A percentile compares a stretch with the other conserved stretches of the same genome.
Evolutionary conservation across 64 coral and sea anemone genomes (phyloP).

Genomic region (Cladopsammia gracilis): DNA sequence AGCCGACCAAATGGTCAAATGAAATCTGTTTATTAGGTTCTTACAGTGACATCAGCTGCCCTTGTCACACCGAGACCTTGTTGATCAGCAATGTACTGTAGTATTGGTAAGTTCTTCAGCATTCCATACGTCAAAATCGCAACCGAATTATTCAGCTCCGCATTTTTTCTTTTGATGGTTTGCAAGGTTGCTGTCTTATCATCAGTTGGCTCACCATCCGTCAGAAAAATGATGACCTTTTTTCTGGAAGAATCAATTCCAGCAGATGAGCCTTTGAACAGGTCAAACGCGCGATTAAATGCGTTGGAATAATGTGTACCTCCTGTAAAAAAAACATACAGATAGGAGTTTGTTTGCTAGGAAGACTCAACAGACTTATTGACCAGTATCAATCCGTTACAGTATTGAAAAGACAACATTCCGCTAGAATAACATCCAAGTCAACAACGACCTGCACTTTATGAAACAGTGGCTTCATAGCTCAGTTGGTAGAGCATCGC

Average conservation of each 20-base stretch:
- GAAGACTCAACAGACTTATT: too few relatives aligned
- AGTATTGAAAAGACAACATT: too few relatives aligned
- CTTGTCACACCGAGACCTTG: neutral
- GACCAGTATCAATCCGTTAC: too few relatives aligned
- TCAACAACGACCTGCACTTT: too few relatives aligned
- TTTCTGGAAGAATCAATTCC: neutral
- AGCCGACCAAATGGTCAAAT: neutral
- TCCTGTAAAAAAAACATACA: slow-evolving; percentile 12
- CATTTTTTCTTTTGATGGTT: slow-evolving; percentile 52
- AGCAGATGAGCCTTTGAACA: slow-evolving; percentile 14
- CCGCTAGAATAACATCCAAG: too few relatives aligned
- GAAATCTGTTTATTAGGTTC: neutral
- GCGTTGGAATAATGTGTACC: slow-evolving; percentile 8
- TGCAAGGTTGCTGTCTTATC: neutral
- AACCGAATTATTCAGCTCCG: slow-evolving; percentile 16
- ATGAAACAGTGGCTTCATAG: neutral
- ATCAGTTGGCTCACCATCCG: slow-evolving; percentile 70
- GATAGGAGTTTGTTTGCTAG: too few relatives aligned
- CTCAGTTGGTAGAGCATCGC: too few relatives aligned
- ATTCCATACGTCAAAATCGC: slow-evolving; percentile 74
- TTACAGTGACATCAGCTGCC: slow-evolving; percentile 48
- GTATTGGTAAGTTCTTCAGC: neutral
- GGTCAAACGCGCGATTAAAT: slow-evolving; percentile 49
- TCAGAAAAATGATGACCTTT: slow-evolving; percentile 52
- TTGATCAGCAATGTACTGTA: slow-evolving; percentile 32